Base-by-base conservation (phyloP, 2,888 invertebrate species). In the Ceriagrion tenellum region DNA sequence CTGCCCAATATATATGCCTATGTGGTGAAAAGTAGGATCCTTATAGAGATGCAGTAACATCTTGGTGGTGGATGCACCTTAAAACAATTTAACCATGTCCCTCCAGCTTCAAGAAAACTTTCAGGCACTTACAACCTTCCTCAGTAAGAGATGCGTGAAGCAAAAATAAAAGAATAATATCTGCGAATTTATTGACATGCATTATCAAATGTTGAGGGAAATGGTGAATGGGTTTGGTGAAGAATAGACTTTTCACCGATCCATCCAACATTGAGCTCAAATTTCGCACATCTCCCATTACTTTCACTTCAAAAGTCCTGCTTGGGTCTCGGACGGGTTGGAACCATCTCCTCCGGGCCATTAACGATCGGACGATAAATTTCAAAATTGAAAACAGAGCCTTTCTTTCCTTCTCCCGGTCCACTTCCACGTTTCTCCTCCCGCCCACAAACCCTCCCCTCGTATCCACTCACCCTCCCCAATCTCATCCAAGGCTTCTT, bases 321-420 rank as follows among this genome's bases (percentile, higher is more conserved):
- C 30, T 20, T 2, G 23, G 91, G 63, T 59, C 59, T 47, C 47
- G 47, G 47, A 47, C 47, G 47, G 47, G 47, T 59, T 30, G 12
- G 56, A 40, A 40, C 23, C 91, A 59, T 63, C 63, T 63, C 40
- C 40, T 63, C 63, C 26, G 23, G 40, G 69, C 63, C 91, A 69
- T 91, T 91, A 91, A 91, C 63, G 63, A 69, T 91, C 63, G 91
- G 69, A 40, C 63, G 91, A 63, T 91, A 91, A 91, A 91, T 91
- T 91, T 91, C 91, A 63, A 91, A 91, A 63, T 91, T 91, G 91
- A 63, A 63, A 91, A 91, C 63, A 63, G 91, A 91, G 63, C 40
- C 47, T 20, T 47, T 26, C 16, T 56, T 55, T 90, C 56, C 23
- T 12, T 13, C 8, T 30, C 20, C 10, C 30, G 2, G 47, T 47